Evolutionary conservation across 2,797 vertebrate species (phyloP), one percentile per base, ranked within the genome.

Genomic region (Neosilurus mollespiculum): DNA sequence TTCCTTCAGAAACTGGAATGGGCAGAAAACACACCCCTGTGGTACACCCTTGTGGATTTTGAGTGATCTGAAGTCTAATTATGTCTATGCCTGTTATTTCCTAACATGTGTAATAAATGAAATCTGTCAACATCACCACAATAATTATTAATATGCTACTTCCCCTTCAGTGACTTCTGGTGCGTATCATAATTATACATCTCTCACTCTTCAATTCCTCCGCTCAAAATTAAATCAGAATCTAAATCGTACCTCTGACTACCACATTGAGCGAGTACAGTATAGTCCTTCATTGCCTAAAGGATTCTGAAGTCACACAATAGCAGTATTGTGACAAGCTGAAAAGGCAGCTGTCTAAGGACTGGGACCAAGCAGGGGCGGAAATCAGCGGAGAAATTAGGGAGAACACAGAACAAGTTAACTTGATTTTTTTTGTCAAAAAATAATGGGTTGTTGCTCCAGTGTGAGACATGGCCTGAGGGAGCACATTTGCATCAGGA

Each of bases 261-360:
- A 72, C 65, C 20, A 15, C 58, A 70, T 56, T 58, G 20, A 37
- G 54, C 6, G 72, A 83, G 72, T 82, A 84, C 84, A 84, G 76
- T 80, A 24, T 26, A 30, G 62, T 34, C 62, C 77, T 53, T 85
- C 49, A 59, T 56, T 77, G 78, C 67, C 77, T 81, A 61, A 34
- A 72, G 51, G 78, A 82, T 75, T 81, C n/a, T 78, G 43, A 37
- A 69, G 72, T 58, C 22, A 30, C 85, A 89, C 88, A 89, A 89
- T 87, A 61, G 81, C 64, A 26, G 64, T 66, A 89, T 88, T 89
- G 88, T 87, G 78, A 81, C 73, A 78, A 16, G 69, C 85, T 84
- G 84, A 88, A 89, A 87, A 86, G 78, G 80, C 88, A 88, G 87
- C 88, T 88, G 87, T 87, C 79, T 37, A 22, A 61, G 79, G 81